Conservation (phyloP, 2,113 vertebrate genomes). For the Ophthalmolycus amberensis region DNA sequence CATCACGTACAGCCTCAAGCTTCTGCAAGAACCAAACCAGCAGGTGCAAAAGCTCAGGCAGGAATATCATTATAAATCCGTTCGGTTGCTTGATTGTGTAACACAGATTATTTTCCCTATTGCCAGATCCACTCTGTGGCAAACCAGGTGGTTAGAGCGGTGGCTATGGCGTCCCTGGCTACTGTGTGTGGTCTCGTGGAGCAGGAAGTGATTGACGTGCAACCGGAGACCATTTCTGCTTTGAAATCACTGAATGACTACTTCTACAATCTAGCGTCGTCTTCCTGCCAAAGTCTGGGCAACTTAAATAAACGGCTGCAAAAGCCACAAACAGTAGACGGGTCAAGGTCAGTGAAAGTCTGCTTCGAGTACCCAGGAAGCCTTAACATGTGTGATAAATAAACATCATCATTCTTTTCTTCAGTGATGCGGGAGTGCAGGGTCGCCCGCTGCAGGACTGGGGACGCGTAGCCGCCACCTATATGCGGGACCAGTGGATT, state of each 20-base stretch:
- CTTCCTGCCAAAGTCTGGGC: constrained; percentile 57
- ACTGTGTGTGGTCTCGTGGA: constrained; percentile 82
- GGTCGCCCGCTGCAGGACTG: constrained; percentile 84
- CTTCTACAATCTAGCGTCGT: constrained; percentile 52
- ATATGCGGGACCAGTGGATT: constrained; percentile 90
- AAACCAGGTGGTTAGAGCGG: constrained; percentile 84
- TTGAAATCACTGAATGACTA: constrained; percentile 77
- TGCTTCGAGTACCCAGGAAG: background rate
- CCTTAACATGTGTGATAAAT: background rate
- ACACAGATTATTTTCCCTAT: constrained; percentile 3
- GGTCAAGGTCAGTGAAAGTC: constrained; percentile 69
- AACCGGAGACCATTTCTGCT: constrained; percentile 70
- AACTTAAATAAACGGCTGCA: constrained; percentile 82
- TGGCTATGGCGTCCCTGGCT: constrained; percentile 88
- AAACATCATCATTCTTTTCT: background rate
- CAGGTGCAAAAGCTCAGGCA: constrained; percentile 80
- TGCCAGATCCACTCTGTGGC: constrained; percentile 82
- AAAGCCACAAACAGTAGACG: constrained; percentile 82
- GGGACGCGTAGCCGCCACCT: constrained; percentile 88
- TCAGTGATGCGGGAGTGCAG: constrained; percentile 79
- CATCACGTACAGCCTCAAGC: constrained; percentile 77
- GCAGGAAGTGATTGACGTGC: constrained; percentile 46
- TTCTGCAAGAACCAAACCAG: constrained; percentile 79
- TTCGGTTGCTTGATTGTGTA: constrained; percentile 18
- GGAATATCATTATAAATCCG: background rate